phyloP scores from a whole-genome alignment of 2,888 invertebrate genomes.

The Meteorus cinctellus region DNA sequence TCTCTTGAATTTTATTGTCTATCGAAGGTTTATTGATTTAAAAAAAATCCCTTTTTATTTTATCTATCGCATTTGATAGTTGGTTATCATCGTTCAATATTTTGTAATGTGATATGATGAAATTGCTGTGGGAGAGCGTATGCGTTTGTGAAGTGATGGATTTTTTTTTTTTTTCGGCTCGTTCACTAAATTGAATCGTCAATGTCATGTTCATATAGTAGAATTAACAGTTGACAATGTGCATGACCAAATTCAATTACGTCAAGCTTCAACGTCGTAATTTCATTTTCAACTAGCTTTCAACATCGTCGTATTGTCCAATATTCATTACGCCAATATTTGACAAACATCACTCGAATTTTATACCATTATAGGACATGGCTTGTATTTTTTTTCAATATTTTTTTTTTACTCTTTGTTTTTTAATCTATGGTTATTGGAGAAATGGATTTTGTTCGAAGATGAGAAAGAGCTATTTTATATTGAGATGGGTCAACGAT shows the following conservation, averaged over 20 bases:
- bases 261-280: constrained; percentile 26
- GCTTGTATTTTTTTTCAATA: too few species aligned
- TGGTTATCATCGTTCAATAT: neutral
- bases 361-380: neutral
- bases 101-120: too few species aligned
- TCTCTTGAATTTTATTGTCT: neutral
- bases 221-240: constrained; percentile 35
- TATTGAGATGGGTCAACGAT: too few species aligned
- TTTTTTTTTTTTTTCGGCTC: constrained; percentile 5
- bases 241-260: constrained; percentile 38
- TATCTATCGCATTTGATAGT: neutral
- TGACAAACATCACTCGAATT: neutral
- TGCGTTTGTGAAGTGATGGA: neutral
- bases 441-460: neutral
- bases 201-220: constrained; percentile 15
- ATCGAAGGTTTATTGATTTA: neutral
- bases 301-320: neutral
- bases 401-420: neutral
- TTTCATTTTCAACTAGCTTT: constrained; percentile 32
- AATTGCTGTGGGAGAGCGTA: too few species aligned
- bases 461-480: too few species aligned
- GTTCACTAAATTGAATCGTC: constrained; percentile 32
- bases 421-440: neutral
- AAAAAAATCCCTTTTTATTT: neutral
- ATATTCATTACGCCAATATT: neutral